Evolutionary conservation across 2,113 vertebrate genomes (phyloP), one percentile per base, ranked within the genome.

Genomic region (Glaucidium brasilianum): DNA sequence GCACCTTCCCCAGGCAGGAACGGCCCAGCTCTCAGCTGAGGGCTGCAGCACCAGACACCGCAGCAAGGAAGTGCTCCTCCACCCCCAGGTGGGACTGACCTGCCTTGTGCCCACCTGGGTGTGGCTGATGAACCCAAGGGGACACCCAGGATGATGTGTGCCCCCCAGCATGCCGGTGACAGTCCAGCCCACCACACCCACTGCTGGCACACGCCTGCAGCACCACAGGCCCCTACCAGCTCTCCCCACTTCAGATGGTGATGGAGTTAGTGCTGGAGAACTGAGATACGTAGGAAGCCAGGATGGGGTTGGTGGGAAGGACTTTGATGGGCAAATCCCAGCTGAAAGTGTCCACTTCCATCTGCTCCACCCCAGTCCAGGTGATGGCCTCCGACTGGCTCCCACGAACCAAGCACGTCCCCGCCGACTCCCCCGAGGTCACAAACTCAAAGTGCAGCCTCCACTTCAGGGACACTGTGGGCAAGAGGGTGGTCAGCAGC

Each of bases 281-380:
- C 81, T 99, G 99, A 62, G 99, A 99, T 43, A 99, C 98, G 0
- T 99, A 99, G 49, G 99, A 99, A 30, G 98, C 99, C 97, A 99
- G 90, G 29, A 99, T 97, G 2, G 99, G 99, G 95, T 99, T 99
- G 52, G 99, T 99, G 60, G 99, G 99, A 92, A 99, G 98, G 81
- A 99, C 98, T 98, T 99, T 99, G 96, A 99, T 99, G 16, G 99
- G 99, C 83, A 99, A 97, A 92, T 99, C 99, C 99, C 99, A 99
- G 96, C 99, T 99, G 97, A 99, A 99, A 69, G 99, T 99, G 97
- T 99, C 99, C 90, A 99, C 99, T 10, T 99, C 98, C 12, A 99
- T 98, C 55, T 99, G 98, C 93, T 99, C 99, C 5, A 99, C 98
- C 47, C 99, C 99, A 1, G 98, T 98, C 99, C 99, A 99, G 52